Evolutionary conservation across 1,140 invertebrate genomes (phyloP).

Genomic region (Drosophila navojoa): DNA sequence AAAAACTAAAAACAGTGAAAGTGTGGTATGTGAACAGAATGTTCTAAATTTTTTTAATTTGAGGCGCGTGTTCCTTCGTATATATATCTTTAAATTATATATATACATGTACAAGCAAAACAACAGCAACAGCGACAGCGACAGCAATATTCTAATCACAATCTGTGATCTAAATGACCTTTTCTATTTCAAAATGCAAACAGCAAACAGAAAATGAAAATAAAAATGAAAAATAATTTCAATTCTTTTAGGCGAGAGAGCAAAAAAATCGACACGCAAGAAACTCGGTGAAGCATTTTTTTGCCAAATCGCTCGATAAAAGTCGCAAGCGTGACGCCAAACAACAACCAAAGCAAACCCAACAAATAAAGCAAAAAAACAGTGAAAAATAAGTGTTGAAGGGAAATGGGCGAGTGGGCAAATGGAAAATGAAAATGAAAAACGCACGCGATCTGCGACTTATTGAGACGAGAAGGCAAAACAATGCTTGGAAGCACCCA

Average conservation of each 20-base stretch:
- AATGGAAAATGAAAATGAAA: constrained; percentile 1
- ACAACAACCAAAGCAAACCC: neutral
- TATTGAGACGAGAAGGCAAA: constrained; percentile 78
- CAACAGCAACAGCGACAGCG: constrained; percentile 31
- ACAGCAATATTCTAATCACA: constrained; percentile 65
- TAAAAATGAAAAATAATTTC: constrained; percentile 60
- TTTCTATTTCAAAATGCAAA: constrained; percentile 59
- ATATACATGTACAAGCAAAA: constrained; percentile 28
- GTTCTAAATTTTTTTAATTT: constrained; percentile 28
- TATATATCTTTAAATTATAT: constrained; percentile 14
- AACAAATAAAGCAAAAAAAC: neutral
- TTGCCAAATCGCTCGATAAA: constrained; percentile 77
- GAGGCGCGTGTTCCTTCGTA: constrained; percentile 50
- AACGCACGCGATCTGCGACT: constrained; percentile 41
- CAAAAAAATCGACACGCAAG: constrained; percentile 83
- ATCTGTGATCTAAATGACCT: constrained; percentile 68
- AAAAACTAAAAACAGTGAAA: constrained; percentile 50
- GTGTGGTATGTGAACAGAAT: constrained; percentile 68
- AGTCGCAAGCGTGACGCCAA: constrained; percentile 48
- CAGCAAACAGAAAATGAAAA: constrained; percentile 11
- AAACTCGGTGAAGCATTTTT: constrained; percentile 83
- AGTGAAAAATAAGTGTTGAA: neutral
- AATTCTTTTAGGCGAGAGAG: constrained; percentile 71
- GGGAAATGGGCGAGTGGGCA: neutral
- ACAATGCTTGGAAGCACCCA: constrained; percentile 82